Evolutionary conservation across 2,797 vertebrate species (phyloP).

Genomic region (Neosilurus hyrtlii): DNA sequence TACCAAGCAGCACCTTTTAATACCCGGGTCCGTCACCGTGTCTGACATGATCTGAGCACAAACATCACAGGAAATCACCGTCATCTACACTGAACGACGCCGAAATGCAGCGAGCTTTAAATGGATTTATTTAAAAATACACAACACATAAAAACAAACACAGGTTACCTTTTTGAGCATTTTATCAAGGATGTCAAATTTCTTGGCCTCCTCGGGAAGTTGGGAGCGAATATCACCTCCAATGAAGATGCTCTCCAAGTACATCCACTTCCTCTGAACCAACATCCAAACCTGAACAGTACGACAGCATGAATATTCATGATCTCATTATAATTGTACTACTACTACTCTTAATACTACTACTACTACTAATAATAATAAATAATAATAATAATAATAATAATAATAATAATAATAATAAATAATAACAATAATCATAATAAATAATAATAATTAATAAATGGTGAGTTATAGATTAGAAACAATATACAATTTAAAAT

Average conservation of each 20-base stretch:
- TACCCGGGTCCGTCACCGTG: slow-evolving; percentile 77
- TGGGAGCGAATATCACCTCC: slow-evolving; percentile 90
- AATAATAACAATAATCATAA: too few relatives aligned
- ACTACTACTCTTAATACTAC: too few relatives aligned
- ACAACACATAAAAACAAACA: background rate
- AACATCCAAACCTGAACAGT: slow-evolving; percentile 83
- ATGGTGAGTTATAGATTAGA: background rate
- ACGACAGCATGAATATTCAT: background rate
- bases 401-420: too few relatives aligned
- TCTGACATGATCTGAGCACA: slow-evolving; percentile 85
- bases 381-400: too few relatives aligned
- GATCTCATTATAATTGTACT: too few relatives aligned
- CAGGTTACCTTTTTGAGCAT: slow-evolving; percentile 82
- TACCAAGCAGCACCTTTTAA: slow-evolving; percentile 84
- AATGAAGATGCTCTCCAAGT: slow-evolving; percentile 94
- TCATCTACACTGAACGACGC: too few relatives aligned
- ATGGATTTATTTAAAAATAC: background rate
- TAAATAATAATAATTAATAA: too few relatives aligned
- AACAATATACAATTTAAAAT: too few relatives aligned
- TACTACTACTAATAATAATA: too few relatives aligned
- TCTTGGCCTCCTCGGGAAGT: slow-evolving; percentile 89
- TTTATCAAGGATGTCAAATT: slow-evolving; percentile 86
- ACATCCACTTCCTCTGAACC: slow-evolving; percentile 98
- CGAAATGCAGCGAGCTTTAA: background rate
- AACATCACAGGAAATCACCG: background rate